phyloP scores from a whole-genome alignment of 2,797 vertebrate genomes.

The Taenioides sp. region DNA sequence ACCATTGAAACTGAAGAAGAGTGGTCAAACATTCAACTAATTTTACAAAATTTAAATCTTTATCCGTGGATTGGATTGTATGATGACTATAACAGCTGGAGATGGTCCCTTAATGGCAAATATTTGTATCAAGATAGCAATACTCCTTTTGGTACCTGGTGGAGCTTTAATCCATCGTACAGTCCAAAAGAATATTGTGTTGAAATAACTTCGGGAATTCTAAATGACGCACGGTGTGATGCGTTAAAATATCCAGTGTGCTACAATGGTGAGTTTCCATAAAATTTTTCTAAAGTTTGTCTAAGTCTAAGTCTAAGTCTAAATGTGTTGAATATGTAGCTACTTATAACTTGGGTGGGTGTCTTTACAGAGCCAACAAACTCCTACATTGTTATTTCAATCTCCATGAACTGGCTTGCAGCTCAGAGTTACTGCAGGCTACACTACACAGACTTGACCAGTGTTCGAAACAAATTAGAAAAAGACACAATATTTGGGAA shows the following conservation, averaged over 20 bases:
- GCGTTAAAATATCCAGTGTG: background rate
- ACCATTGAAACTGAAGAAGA: slow-evolving; percentile 21
- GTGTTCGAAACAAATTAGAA: slow-evolving; percentile 9
- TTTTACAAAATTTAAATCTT: accelerated
- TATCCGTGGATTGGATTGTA: slow-evolving; percentile 13
- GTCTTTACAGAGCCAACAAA: slow-evolving; percentile 2
- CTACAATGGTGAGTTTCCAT: slow-evolving; percentile 21
- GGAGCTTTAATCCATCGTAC: background rate
- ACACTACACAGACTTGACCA: slow-evolving; percentile 22
- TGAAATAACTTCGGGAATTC: accelerated
- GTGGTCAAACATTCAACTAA: background rate
- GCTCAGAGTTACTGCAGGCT: slow-evolving; percentile 15
- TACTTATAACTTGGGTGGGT: background rate
- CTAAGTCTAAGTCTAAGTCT: no score
- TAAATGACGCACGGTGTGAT: background rate
- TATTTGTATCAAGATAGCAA: background rate
- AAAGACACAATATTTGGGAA: background rate
- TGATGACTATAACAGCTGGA: slow-evolving; percentile 5
- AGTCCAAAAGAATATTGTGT: background rate
- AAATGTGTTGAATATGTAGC: background rate
- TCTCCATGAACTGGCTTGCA: background rate
- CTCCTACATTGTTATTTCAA: background rate
- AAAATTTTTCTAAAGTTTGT: background rate
- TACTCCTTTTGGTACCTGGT: slow-evolving; percentile 10
- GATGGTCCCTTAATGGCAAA: slow-evolving; percentile 22